These are phyloP conservation scores for Chymomyza costata DNA, from an alignment of 1,140 invertebrate genomes.

Conservation along the genomic window DNA sequence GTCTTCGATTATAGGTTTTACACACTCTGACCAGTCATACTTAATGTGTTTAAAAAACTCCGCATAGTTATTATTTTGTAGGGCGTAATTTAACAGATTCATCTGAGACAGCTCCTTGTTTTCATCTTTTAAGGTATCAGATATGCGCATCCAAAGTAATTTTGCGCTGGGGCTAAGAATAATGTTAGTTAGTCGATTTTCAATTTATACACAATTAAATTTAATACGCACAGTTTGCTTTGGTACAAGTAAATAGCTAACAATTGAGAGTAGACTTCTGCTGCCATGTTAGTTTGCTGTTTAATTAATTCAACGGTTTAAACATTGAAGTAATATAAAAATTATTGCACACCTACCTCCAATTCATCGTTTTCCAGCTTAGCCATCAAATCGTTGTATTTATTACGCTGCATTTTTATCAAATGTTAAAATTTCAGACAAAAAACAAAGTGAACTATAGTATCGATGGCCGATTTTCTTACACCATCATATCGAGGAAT, in stretches of 20 bases:
- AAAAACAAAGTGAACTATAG: slow-evolving; percentile 7
- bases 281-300: slow-evolving; percentile 37
- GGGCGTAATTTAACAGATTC: slow-evolving; percentile 44
- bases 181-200: neutral
- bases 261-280: slow-evolving; percentile 47
- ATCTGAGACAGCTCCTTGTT: slow-evolving; percentile 50
- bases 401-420: slow-evolving; percentile 51
- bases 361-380: slow-evolving; percentile 48
- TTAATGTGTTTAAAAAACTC: slow-evolving; percentile 56
- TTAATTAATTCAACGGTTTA: neutral
- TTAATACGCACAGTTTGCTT: slow-evolving; percentile 44
- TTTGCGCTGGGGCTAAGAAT: slow-evolving; percentile 41
- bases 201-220: neutral
- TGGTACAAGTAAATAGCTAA: slow-evolving; percentile 60
- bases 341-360: slow-evolving; percentile 27
- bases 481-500: too few species aligned
- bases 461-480: too few species aligned
- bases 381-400: slow-evolving; percentile 38
- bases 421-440: slow-evolving; percentile 1
- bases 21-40: slow-evolving; percentile 52
- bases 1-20: slow-evolving; percentile 41
- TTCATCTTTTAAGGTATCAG: slow-evolving; percentile 38
- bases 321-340: neutral
- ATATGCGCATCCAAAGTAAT: slow-evolving; percentile 57
- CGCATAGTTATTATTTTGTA: slow-evolving; percentile 53